Percentiles rank a stretch among this genome's conserved stretches.
Conservation (phyloP, 2,113 vertebrate genomes). For the Tapirus terrestris region DNA sequence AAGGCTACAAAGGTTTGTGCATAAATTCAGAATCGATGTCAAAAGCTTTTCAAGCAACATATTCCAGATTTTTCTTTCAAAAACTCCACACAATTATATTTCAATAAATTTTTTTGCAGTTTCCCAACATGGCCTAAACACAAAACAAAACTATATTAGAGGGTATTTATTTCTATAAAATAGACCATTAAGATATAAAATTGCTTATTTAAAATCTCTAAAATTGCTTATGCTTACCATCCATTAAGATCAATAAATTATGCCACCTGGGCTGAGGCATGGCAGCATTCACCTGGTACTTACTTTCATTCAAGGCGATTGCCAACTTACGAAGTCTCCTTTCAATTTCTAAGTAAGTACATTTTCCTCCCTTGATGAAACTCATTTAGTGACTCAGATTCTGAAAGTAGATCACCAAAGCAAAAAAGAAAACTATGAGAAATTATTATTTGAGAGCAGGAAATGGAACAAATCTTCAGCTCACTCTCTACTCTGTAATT, state of each 20-base stretch:
- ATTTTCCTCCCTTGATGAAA: slow-evolving; percentile 69
- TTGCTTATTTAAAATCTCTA: slow-evolving; percentile 64
- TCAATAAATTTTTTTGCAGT: slow-evolving; percentile 54
- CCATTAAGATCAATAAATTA: slow-evolving; percentile 73
- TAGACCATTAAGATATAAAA: slow-evolving; percentile 72
- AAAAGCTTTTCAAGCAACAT: slow-evolving; percentile 61
- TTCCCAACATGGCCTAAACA: slow-evolving; percentile 53
- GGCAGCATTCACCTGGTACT: not conserved
- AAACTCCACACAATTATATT: slow-evolving; percentile 50
- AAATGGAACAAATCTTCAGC: slow-evolving; percentile 75
- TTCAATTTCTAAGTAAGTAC: slow-evolving; percentile 71
- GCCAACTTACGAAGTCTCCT: slow-evolving; percentile 48
- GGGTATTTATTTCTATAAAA: slow-evolving; percentile 74
- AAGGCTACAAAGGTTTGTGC: slow-evolving; percentile 49
- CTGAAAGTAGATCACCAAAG: slow-evolving; percentile 72
- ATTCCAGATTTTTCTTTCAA: slow-evolving; percentile 56
- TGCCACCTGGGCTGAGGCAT: slow-evolving; percentile 62
- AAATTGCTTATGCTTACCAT: slow-evolving; percentile 41
- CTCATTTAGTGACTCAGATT: slow-evolving; percentile 55
- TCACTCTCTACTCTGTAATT: slow-evolving; percentile 67
- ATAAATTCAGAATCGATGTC: slow-evolving; percentile 59
- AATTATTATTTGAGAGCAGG: slow-evolving; percentile 69
- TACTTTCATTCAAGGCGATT: slow-evolving; percentile 63
- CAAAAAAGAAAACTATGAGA: slow-evolving; percentile 59
- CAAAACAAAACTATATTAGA: slow-evolving; percentile 65